Conservation (phyloP, 2,888 invertebrate species). For the Lasius platythorax region DNA sequence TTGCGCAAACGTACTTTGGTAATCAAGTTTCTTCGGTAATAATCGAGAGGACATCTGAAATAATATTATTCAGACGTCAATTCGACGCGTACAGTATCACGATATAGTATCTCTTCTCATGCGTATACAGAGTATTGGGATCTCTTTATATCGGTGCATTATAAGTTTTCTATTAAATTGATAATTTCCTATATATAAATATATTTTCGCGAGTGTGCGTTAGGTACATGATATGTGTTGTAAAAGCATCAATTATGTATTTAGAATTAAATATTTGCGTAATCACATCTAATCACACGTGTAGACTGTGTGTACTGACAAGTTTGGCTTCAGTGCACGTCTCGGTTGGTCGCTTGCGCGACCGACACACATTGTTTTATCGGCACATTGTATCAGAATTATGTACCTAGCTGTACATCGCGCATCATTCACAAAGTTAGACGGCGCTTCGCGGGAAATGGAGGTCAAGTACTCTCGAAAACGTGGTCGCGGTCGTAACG, state of each 20-base stretch:
- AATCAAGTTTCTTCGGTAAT: background rate
- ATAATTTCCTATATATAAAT: too few species aligned
- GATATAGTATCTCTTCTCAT: background rate
- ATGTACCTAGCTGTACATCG: background rate
- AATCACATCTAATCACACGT: too few species aligned
- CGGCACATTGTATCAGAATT: background rate
- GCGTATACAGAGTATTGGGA: background rate
- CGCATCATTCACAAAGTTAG: conserved; percentile 20
- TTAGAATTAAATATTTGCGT: too few species aligned
- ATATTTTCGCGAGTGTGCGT: too few species aligned
- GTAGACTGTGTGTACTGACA: background rate
- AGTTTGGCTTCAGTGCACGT: background rate
- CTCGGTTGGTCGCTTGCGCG: background rate
- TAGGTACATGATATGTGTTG: too few species aligned
- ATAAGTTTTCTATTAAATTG: too few species aligned
- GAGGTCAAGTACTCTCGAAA: conserved; percentile 60
- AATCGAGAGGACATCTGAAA: background rate
- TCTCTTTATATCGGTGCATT: too few species aligned
- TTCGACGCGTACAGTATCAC: background rate
- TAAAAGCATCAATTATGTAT: too few species aligned
- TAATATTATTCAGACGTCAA: background rate
- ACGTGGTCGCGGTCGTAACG: conserved; percentile 22
- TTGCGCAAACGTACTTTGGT: conserved; percentile 30
- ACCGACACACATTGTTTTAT: conserved; percentile 15
- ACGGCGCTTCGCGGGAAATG: conserved; percentile 32